Percentiles rank a stretch among this genome's conserved stretches.
Evolutionary conservation across 2,797 vertebrate genomes (phyloP).

Genomic region (Chaenodraco wilsoni): DNA sequence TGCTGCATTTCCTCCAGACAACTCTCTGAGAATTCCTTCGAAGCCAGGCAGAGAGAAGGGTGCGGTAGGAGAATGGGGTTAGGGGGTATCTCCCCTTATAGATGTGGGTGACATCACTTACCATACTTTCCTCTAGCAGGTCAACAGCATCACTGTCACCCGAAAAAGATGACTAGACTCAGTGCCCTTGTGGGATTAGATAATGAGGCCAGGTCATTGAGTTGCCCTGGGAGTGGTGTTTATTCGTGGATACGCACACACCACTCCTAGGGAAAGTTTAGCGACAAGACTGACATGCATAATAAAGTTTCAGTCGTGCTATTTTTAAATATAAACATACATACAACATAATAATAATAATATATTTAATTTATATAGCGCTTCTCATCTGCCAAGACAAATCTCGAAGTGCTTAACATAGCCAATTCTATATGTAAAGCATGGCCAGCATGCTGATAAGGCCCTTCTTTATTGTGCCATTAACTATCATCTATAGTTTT

Average conservation of each 20-base stretch:
- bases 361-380: no score
- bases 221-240: conserved; percentile 32
- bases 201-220: conserved; percentile 40
- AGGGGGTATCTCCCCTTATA: conserved; percentile 55
- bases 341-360: no score
- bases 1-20: conserved; percentile 58
- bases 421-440: no score
- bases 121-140: conserved; percentile 52
- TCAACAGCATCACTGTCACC: conserved; percentile 57
- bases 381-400: no score
- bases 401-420: no score
- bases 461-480: no score
- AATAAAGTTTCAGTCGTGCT: neutral
- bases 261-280: conserved; percentile 29
- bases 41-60: conserved; percentile 34
- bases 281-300: neutral
- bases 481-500: no score
- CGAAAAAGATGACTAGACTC: conserved; percentile 40
- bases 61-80: conserved; percentile 13
- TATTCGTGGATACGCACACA: conserved; percentile 13
- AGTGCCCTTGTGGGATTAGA: conserved; percentile 35
- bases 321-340: no score
- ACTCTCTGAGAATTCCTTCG: conserved; percentile 53
- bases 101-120: conserved; percentile 72
- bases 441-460: no score